phyloP scores from a whole-genome alignment of 2,113 vertebrate genomes.

The Nesogale talazaci region DNA sequence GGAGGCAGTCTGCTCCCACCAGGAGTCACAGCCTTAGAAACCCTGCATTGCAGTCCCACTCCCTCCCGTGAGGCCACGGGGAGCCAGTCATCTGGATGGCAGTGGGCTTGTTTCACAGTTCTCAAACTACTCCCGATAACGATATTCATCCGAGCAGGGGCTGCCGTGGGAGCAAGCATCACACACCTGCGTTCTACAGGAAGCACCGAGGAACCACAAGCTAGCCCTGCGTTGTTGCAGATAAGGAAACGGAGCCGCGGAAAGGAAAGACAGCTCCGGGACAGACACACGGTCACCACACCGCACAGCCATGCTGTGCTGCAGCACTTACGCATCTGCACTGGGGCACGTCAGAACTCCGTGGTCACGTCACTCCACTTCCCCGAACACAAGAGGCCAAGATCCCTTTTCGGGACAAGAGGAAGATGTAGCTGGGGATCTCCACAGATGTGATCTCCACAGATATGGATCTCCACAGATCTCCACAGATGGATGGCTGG shows the following conservation, averaged over 20 bases:
- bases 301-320: neutral
- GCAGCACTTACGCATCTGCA: too few relatives aligned
- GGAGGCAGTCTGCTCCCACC: too few relatives aligned
- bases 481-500: too few relatives aligned
- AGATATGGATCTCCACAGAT: neutral
- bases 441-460: neutral
- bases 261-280: neutral
- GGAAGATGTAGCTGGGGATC: neutral
- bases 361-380: neutral
- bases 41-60: too few relatives aligned
- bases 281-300: neutral
- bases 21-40: too few relatives aligned
- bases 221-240: neutral
- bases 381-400: neutral
- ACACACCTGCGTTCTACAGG: accelerated
- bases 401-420: neutral
- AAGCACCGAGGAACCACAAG: neutral
- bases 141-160: neutral
- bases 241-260: neutral
- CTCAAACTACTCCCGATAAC: neutral
- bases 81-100: too few relatives aligned
- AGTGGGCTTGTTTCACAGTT: too few relatives aligned
- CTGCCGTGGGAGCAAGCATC: too few relatives aligned
- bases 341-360: neutral
- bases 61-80: too few relatives aligned